Conservation (phyloP, 2,888 invertebrate species). For the Aspidiotus destructor region DNA sequence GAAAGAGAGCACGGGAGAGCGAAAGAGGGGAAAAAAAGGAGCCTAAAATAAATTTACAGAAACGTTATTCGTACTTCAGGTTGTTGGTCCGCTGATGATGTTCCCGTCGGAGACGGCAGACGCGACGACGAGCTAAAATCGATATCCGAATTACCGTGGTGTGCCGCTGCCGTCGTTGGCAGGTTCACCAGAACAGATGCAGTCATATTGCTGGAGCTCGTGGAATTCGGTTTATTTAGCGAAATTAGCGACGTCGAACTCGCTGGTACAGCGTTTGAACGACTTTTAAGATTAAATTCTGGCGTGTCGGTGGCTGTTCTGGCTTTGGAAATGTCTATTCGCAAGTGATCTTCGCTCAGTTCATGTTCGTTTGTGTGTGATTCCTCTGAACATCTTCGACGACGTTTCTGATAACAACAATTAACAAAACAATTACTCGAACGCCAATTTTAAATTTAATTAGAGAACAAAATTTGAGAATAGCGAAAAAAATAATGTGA, state of each 20-base stretch:
- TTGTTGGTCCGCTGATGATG: slow-evolving; percentile 39
- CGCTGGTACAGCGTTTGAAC: slow-evolving; percentile 14
- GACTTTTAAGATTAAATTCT: slow-evolving; percentile 29
- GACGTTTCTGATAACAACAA: slow-evolving; percentile 35
- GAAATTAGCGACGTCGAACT: slow-evolving; percentile 37
- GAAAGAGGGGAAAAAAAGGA: not conserved
- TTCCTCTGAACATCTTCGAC: slow-evolving; percentile 35
- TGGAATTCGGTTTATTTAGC: slow-evolving; percentile 40
- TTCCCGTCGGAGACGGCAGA: slow-evolving; percentile 38
- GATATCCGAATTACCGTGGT: slow-evolving; percentile 40
- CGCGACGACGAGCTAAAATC: slow-evolving; percentile 39
- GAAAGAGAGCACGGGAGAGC: not conserved
- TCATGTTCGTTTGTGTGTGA: slow-evolving; percentile 34
- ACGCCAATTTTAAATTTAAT: not conserved
- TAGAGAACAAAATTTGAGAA: not conserved
- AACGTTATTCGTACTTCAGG: slow-evolving; percentile 40
- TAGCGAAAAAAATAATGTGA: not conserved
- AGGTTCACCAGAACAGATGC: slow-evolving; percentile 41
- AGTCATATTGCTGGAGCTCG: slow-evolving; percentile 41
- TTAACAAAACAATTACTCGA: slow-evolving; percentile 27
- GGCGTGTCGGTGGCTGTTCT: slow-evolving; percentile 30
- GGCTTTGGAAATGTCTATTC: slow-evolving; percentile 32
- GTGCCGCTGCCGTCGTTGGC: slow-evolving; percentile 37
- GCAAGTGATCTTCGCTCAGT: slow-evolving; percentile 34
- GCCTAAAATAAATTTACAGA: slow-evolving; percentile 31